Evolutionary conservation across 2,888 invertebrate species (phyloP).

Genomic region (Serripes groenlandicus): DNA sequence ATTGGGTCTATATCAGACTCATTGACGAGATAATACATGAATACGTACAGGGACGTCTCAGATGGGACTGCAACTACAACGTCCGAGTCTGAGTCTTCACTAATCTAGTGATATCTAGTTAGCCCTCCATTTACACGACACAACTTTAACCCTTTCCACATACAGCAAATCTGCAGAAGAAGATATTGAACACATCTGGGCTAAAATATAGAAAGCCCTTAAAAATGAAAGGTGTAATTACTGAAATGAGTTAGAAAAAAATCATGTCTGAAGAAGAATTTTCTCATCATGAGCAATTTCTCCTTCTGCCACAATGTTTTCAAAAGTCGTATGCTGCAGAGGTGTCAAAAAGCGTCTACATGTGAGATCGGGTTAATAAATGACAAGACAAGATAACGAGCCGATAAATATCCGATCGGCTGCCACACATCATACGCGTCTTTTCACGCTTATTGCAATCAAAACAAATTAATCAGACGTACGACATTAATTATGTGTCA

Average conservation of each 20-base stretch:
- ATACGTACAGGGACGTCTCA: too few species aligned
- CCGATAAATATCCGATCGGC: neutral
- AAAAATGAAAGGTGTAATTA: neutral
- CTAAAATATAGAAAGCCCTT: neutral
- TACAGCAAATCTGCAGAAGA: neutral
- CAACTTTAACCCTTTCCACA: neutral
- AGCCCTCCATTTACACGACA: neutral
- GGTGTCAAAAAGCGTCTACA: neutral
- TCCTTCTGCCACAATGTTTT: neutral
- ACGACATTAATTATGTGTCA: too few species aligned
- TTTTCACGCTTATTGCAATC: too few species aligned
- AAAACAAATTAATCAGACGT: too few species aligned
- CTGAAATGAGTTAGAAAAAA: neutral
- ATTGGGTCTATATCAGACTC: too few species aligned
- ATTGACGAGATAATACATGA: too few species aligned
- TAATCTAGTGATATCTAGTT: too few species aligned
- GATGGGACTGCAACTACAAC: too few species aligned
- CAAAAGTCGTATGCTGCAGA: neutral
- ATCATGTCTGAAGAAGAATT: neutral
- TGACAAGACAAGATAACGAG: slow-evolving; percentile 7
- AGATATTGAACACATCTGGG: neutral
- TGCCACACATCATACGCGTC: too few species aligned
- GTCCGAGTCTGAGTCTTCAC: too few species aligned
- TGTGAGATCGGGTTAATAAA: neutral
- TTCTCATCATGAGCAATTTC: neutral